Conservation (phyloP, 2,888 invertebrate species). For the Volucella inanis region DNA sequence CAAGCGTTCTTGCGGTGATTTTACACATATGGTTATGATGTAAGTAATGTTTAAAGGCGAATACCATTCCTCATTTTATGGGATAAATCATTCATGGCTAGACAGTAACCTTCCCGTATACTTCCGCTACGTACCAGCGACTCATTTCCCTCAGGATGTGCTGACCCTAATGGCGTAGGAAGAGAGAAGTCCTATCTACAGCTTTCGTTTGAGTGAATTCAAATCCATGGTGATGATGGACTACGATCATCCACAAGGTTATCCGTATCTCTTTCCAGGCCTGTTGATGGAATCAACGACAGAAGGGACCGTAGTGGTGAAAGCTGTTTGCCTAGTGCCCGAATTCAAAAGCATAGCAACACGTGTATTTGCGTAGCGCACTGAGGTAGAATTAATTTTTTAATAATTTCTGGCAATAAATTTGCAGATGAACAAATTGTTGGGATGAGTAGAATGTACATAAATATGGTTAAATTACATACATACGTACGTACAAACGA, state of each 20-base stretch:
- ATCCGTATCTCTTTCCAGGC: slow-evolving; percentile 38
- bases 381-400: slow-evolving; percentile 77
- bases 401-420: slow-evolving; percentile 77
- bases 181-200: not conserved
- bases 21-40: slow-evolving; percentile 65
- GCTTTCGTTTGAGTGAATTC: slow-evolving; percentile 46
- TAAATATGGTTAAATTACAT: too few species aligned
- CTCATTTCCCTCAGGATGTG: slow-evolving; percentile 37
- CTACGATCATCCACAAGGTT: not conserved
- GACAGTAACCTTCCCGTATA: slow-evolving; percentile 56
- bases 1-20: slow-evolving; percentile 59
- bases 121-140: slow-evolving; percentile 26
- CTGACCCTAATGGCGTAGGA: slow-evolving; percentile 54
- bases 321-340: slow-evolving; percentile 70
- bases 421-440: slow-evolving; percentile 73
- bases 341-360: slow-evolving; percentile 76
- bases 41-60: slow-evolving; percentile 54
- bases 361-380: slow-evolving; percentile 76
- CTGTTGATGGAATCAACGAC: slow-evolving; percentile 39
- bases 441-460: slow-evolving; percentile 46
- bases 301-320: slow-evolving; percentile 18
- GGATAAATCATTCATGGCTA: slow-evolving; percentile 82
- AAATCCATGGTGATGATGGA: slow-evolving; percentile 66
- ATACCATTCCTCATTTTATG: slow-evolving; percentile 77
- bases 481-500: not conserved